Evolutionary conservation across 2,113 vertebrate species (phyloP), one percentile per base, ranked within the genome.

Genomic region (Cebus imitator): DNA sequence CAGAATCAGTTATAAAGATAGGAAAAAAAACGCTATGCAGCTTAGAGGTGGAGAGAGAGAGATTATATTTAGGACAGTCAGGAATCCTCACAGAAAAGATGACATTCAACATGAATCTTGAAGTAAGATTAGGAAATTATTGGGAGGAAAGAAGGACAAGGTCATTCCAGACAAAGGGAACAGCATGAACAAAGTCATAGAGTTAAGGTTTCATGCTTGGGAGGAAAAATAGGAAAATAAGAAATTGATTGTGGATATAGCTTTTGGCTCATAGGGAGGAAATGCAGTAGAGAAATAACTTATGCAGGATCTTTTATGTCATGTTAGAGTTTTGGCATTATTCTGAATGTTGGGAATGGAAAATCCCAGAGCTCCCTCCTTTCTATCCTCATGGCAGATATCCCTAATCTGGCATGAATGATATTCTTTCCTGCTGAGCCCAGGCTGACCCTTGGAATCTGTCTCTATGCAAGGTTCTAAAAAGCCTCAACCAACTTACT

Each of bases 1-100:
- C 55, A 94, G 81, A 96, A 45, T 86, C 37, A 72, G n/a, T 84
- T 91, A 79, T 35, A 78, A 94, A 96, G 61, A 92, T 37, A 83
- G 78, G 58, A 35, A 7, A 8, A 52, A 92, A 92, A 66, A 73
- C 37, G 35, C 55, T 68, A 27, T 50, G 75, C 35, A 79, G 83
- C 40, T 68, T 52, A 48, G 81, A 95, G 8, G 16, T 83, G 35
- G 81, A 91, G 66, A 83, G 55, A 87, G 68, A 80, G 32, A 68
- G 32, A 97, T 85, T 85, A 25, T 68, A 83, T 64, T 55, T n/a
- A 27, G 61, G 7, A 3, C 10, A 37, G 76, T 43, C n/a, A 75
- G 75, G 57, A 82, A 82, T 91, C 88, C 50, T 90, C 11, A 25
- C 50, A n/a, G 43, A 40, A 94, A 88, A 52, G 37, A 40, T 86